A percentile compares a stretch with the other conserved stretches of the same genome.
Evolutionary conservation across 2,113 vertebrate species (phyloP).

Genomic region (Phainopepla nitens): DNA sequence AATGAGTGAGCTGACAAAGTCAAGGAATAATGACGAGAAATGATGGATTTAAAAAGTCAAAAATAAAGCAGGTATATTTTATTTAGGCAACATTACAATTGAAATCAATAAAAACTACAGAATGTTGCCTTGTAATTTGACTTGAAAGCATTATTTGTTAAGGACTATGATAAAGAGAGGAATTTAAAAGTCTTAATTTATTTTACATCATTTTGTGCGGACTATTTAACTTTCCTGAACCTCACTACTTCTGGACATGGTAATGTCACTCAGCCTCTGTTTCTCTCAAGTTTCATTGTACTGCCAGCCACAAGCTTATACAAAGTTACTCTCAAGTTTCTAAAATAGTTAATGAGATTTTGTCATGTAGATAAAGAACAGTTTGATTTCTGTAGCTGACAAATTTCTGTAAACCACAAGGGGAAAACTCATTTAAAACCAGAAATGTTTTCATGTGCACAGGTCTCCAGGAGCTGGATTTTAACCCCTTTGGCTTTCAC

Average conservation of each 20-base stretch:
- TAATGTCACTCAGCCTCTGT: neutral
- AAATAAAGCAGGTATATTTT: neutral
- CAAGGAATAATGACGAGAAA: neutral
- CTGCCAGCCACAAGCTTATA: neutral
- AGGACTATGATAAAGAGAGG: neutral
- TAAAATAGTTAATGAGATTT: neutral
- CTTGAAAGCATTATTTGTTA: conserved; percentile 22
- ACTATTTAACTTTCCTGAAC: neutral
- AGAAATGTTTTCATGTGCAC: neutral
- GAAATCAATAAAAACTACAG: conserved; percentile 28
- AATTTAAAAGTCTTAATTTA: neutral
- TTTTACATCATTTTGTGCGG: neutral
- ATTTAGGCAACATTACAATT: neutral
- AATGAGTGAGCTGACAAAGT: neutral
- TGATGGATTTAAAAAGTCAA: conserved; percentile 34
- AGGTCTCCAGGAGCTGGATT: neutral
- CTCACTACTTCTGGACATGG: neutral
- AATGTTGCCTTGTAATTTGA: neutral
- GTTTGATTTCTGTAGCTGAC: accelerated
- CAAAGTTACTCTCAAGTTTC: neutral
- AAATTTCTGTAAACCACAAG: neutral
- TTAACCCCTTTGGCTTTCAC: neutral
- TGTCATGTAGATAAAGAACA: neutral
- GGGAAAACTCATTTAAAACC: neutral
- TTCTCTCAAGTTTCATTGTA: neutral